Conservation (phyloP, 2,888 invertebrate species). For the Reticulitermes lucifugus region DNA sequence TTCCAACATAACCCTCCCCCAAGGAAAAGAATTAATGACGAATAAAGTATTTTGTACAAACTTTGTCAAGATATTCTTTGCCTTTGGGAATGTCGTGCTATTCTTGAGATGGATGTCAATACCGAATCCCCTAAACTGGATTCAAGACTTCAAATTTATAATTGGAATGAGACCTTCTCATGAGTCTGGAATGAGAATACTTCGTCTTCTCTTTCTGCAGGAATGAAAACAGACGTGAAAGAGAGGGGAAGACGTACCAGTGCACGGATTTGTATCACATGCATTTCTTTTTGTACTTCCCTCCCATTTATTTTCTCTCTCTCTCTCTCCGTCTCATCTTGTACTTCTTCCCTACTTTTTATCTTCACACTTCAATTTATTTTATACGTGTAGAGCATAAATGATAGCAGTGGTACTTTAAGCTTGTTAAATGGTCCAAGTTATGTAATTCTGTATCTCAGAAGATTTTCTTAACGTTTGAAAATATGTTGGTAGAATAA, state of each 20-base stretch:
- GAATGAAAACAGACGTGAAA: neutral
- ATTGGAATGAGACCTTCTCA: slow-evolving; percentile 10
- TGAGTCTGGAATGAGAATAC: neutral
- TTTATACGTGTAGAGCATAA: slow-evolving; percentile 4
- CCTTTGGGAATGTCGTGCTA: slow-evolving; percentile 11
- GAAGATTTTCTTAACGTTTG: neutral
- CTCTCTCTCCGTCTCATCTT: neutral
- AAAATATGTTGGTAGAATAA: neutral
- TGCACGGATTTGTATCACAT: neutral
- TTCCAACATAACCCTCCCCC: neutral
- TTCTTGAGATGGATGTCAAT: slow-evolving; percentile 37
- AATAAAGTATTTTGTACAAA: slow-evolving; percentile 25
- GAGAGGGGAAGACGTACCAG: neutral
- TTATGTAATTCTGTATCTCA: slow-evolving; percentile 12
- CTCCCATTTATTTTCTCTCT: neutral
- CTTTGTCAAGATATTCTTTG: neutral
- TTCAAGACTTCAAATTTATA: slow-evolving; percentile 6
- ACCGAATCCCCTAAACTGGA: neutral
- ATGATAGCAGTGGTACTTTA: neutral
- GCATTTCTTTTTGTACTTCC: neutral
- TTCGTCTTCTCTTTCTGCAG: neutral
- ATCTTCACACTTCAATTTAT: slow-evolving; percentile 1
- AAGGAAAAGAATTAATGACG: slow-evolving; percentile 13
- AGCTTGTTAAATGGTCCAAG: slow-evolving; percentile 32
- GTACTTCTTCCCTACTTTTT: neutral